phyloP scores from a whole-genome alignment of 2,888 invertebrate species.

The Stenolophus ochropezus region DNA sequence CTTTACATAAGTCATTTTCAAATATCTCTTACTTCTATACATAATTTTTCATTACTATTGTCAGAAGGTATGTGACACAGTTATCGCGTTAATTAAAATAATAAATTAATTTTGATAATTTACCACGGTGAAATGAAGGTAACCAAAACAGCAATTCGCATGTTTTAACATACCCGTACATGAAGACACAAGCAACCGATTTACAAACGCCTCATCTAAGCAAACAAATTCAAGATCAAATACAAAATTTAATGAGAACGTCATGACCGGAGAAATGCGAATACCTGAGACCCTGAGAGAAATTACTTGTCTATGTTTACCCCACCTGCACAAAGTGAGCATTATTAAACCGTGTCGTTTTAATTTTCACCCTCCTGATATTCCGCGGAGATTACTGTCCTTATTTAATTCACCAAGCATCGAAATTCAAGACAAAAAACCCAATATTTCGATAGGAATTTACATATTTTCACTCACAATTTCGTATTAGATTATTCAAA shows the following conservation, averaged over 20 bases:
- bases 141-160: no score
- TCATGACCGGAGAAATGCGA: neutral
- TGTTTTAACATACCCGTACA: neutral
- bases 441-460: neutral
- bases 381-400: neutral
- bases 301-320: slow-evolving; percentile 23
- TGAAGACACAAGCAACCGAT: neutral
- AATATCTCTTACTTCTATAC: no score
- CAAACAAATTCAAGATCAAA: slow-evolving; percentile 43
- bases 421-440: neutral
- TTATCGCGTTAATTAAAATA: no score
- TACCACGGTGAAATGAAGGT: neutral
- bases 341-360: slow-evolving; percentile 17
- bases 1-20: no score
- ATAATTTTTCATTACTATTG: no score
- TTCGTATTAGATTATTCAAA: neutral
- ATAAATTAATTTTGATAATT: neutral
- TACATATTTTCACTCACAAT: neutral
- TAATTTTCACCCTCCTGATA: slow-evolving; percentile 20
- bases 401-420: neutral
- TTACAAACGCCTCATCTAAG: neutral
- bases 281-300: slow-evolving; percentile 2
- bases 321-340: neutral
- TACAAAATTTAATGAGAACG: slow-evolving; percentile 32
- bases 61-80: no score